Percentiles rank a stretch among this genome's conserved stretches.
Conservation (phyloP, 2,888 invertebrate genomes). For the Prosapia bicincta region DNA sequence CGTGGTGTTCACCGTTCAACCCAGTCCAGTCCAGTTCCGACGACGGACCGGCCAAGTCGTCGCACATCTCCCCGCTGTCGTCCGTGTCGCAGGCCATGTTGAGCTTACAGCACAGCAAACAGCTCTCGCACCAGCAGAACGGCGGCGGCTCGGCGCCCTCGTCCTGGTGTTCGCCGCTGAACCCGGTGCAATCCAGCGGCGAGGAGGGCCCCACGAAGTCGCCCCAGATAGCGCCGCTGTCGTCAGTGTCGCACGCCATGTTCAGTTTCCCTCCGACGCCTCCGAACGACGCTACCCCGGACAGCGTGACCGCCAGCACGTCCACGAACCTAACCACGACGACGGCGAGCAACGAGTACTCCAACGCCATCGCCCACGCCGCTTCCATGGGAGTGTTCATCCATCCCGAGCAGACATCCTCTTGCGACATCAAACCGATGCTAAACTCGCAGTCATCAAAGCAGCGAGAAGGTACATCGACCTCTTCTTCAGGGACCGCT, state of each 20-base stretch:
- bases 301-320: constrained; percentile 55
- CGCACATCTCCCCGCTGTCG: constrained; percentile 29
- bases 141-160: constrained; percentile 40
- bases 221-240: constrained; percentile 28
- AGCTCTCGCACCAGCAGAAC: constrained; percentile 27
- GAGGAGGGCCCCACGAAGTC: constrained; percentile 38
- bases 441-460: constrained; percentile 51
- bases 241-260: constrained; percentile 60
- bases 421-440: constrained; percentile 38
- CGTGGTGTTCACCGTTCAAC: constrained; percentile 53
- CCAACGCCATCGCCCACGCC: constrained; percentile 76
- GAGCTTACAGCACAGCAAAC: constrained; percentile 61
- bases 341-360: constrained; percentile 56
- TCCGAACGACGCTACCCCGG: constrained; percentile 94
- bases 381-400: constrained; percentile 76
- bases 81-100: constrained; percentile 70
- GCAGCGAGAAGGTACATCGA: constrained; percentile 72
- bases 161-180: constrained; percentile 52
- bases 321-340: constrained; percentile 35
- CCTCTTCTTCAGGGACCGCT: constrained; percentile 39
- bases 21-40: constrained; percentile 42
- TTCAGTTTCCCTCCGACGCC: constrained; percentile 97
- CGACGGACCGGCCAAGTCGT: constrained; percentile 35
- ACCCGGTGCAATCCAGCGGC: constrained; percentile 43
- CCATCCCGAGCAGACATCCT: constrained; percentile 65